A percentile compares a stretch with the other conserved stretches of the same genome.
These are phyloP conservation scores for Philotrypesis tridentata DNA, from an alignment of 1,140 invertebrate species.

Conservation along the genomic window DNA sequence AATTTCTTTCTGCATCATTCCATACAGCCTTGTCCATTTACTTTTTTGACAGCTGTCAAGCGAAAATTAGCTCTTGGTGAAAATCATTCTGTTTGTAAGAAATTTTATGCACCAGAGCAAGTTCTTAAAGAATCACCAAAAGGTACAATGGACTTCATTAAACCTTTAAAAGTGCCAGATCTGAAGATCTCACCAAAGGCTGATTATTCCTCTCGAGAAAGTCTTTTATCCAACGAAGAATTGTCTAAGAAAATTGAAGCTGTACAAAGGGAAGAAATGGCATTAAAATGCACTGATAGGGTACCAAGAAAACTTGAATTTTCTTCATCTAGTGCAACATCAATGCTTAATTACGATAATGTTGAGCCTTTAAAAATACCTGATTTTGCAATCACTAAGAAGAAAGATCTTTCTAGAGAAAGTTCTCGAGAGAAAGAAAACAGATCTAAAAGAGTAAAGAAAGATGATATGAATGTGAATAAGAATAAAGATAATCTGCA, in stretches of 20 bases:
- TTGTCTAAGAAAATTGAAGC: slow-evolving; percentile 58
- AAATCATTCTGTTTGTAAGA: slow-evolving; percentile 55
- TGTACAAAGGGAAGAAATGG: slow-evolving; percentile 60
- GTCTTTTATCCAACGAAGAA: slow-evolving; percentile 61
- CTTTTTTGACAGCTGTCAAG: slow-evolving; percentile 70
- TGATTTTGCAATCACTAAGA: slow-evolving; percentile 66
- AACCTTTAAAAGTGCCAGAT: slow-evolving; percentile 69
- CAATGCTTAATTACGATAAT: slow-evolving; percentile 63
- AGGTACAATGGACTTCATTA: slow-evolving; percentile 67
- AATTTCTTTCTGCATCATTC: slow-evolving; percentile 59
- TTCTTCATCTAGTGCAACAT: slow-evolving; percentile 61
- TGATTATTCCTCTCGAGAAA: slow-evolving; percentile 66
- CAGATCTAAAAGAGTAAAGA: slow-evolving; percentile 67
- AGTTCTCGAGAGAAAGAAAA: slow-evolving; percentile 70
- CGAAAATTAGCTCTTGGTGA: slow-evolving; percentile 63
- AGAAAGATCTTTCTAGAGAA: slow-evolving; percentile 68
- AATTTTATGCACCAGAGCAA: slow-evolving; percentile 54
- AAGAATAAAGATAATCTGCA: slow-evolving; percentile 59
- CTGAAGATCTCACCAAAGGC: slow-evolving; percentile 70
- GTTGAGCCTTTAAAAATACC: slow-evolving; percentile 66
- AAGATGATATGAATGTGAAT: slow-evolving; percentile 60
- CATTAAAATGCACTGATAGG: slow-evolving; percentile 61
- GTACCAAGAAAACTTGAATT: slow-evolving; percentile 69
- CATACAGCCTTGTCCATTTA: slow-evolving; percentile 68
- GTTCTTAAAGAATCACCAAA: slow-evolving; percentile 47